These are phyloP conservation scores for Anabacerthia variegaticeps DNA, from an alignment of 2,797 vertebrate genomes.

Conservation along the genomic window DNA sequence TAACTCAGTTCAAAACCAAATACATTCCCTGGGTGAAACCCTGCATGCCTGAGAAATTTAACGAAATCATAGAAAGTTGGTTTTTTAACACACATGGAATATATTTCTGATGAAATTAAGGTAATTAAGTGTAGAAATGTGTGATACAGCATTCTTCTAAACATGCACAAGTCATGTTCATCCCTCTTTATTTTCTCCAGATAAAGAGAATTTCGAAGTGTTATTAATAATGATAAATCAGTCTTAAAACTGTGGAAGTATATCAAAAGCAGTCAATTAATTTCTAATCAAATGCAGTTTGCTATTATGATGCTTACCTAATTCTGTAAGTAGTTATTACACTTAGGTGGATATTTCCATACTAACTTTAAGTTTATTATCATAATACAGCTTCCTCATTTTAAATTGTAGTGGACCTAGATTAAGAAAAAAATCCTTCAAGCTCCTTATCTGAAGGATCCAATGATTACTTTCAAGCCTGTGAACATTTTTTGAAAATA, in stretches of 20 bases:
- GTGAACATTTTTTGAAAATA: background rate
- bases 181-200: background rate
- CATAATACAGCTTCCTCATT: background rate
- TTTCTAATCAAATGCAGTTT: background rate
- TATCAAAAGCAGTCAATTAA: background rate
- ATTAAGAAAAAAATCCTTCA: background rate
- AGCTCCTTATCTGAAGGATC: background rate
- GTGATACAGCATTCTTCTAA: background rate
- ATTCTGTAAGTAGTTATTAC: background rate
- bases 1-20: slow-evolving; percentile 14
- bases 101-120: background rate
- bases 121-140: background rate
- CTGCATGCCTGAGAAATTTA: background rate
- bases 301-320: background rate
- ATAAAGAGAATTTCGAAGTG: background rate
- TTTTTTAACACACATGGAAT: slow-evolving; percentile 20
- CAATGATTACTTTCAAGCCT: background rate
- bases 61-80: background rate
- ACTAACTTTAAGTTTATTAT: background rate
- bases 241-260: background rate
- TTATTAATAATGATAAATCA: background rate
- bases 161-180: background rate
- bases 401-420: background rate
- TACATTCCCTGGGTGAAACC: background rate
- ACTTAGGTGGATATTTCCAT: background rate